A percentile compares a stretch with the other conserved stretches of the same genome.
These are phyloP conservation scores for Heliopora coerulea DNA, from an alignment of 92 coral and sea anemone species.

Conservation along the genomic window DNA sequence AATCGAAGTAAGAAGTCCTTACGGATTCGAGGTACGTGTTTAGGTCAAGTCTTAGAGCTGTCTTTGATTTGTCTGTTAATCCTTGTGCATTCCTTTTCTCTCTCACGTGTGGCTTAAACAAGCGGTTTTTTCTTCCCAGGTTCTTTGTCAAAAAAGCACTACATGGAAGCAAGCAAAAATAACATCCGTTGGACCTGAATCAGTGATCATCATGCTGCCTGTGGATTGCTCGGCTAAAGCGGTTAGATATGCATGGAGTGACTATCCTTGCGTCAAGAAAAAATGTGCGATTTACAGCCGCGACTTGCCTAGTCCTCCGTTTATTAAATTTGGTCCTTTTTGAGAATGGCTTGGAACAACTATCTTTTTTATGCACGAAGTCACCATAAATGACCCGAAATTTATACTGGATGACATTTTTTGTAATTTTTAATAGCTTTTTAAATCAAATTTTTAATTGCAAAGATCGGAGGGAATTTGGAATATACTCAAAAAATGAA, in stretches of 20 bases:
- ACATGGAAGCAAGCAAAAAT: slow-evolving; percentile 60
- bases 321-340: slow-evolving; percentile 71
- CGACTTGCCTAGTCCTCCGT: slow-evolving; percentile 82
- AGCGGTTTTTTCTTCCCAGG: not conserved
- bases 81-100: no score
- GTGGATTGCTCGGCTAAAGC: slow-evolving; percentile 48
- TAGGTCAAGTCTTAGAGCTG: no score
- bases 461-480: no score
- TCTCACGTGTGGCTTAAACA: no score
- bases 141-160: slow-evolving; percentile 28
- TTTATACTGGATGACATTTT: no score
- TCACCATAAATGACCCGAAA: no score
- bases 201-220: slow-evolving; percentile 55
- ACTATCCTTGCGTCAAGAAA: slow-evolving; percentile 77
- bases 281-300: slow-evolving; percentile 91
- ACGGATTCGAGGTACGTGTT: slow-evolving; percentile 81
- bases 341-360: not conserved
- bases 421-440: no score
- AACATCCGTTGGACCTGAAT: slow-evolving; percentile 41
- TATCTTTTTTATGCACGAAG: no score
- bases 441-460: no score
- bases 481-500: no score
- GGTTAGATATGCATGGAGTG: slow-evolving; percentile 87
- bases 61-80: no score
- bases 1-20: slow-evolving; percentile 59